Evolutionary conservation across 2,113 vertebrate genomes (phyloP).

Genomic region (Semnopithecus entellus): DNA sequence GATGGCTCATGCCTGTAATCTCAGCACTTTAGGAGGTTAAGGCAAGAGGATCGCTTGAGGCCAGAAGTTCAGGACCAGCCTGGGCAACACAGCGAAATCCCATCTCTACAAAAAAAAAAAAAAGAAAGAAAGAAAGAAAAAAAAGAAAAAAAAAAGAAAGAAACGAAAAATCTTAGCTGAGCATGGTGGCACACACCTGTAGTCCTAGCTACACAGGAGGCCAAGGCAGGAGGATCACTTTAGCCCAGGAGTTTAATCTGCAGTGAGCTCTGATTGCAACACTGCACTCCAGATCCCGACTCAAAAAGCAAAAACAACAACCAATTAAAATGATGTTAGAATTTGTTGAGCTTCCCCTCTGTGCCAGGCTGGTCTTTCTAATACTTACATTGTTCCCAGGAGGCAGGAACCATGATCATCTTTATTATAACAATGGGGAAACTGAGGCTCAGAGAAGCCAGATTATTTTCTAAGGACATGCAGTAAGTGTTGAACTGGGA

Average conservation of each 20-base stretch:
- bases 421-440: neutral
- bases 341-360: neutral
- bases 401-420: neutral
- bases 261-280: too few relatives aligned
- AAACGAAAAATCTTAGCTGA: too few relatives aligned
- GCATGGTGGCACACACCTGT: too few relatives aligned
- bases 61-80: neutral
- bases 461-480: neutral
- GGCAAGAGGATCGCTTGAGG: neutral
- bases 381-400: neutral
- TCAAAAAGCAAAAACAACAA: too few relatives aligned
- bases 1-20: too few relatives aligned
- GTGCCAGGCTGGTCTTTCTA: neutral
- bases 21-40: neutral
- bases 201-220: too few relatives aligned
- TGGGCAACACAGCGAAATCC: neutral
- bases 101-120: too few relatives aligned
- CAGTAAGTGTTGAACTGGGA: neutral
- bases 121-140: too few relatives aligned
- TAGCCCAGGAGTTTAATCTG: too few relatives aligned
- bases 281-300: too few relatives aligned
- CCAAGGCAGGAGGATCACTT: too few relatives aligned
- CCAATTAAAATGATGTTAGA: neutral
- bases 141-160: too few relatives aligned
- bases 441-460: neutral